phyloP scores from a whole-genome alignment of 2,113 vertebrate species.

The Onychorhynchus coronatus region DNA sequence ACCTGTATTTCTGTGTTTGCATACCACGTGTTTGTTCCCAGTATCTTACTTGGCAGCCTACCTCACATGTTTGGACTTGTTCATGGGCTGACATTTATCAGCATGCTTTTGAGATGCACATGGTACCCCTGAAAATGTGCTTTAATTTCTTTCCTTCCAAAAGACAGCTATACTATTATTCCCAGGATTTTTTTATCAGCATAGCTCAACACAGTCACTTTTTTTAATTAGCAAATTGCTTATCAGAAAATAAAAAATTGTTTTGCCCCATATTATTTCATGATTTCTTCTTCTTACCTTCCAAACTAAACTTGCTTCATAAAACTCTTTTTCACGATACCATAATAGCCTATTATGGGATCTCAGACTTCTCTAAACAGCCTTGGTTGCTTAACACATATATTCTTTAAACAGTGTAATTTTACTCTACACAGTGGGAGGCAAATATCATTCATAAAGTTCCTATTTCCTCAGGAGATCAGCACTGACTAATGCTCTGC shows the following conservation, averaged over 20 bases:
- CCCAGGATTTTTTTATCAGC: neutral
- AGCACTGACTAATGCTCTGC: neutral
- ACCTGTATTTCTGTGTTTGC: rapidly evolving
- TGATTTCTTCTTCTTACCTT: neutral
- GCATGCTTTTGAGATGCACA: neutral
- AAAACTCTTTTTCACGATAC: neutral
- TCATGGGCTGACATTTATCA: neutral
- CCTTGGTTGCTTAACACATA: neutral
- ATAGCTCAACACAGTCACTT: neutral
- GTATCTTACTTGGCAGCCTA: neutral
- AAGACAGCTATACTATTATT: neutral
- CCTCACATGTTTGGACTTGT: neutral
- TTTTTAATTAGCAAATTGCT: neutral
- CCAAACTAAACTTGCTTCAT: neutral
- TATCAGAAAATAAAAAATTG: neutral
- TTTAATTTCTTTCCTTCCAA: neutral
- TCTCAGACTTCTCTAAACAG: neutral
- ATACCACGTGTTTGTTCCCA: neutral
- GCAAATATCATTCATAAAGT: conserved; percentile 39
- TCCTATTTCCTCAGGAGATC: neutral
- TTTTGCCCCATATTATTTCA: neutral
- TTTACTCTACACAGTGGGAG: conserved; percentile 4
- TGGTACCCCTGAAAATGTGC: neutral
- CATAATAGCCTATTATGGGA: neutral
- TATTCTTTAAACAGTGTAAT: conserved; percentile 5